phyloP scores from a whole-genome alignment of 2,797 vertebrate genomes.

The Cirrhinus molitorella region DNA sequence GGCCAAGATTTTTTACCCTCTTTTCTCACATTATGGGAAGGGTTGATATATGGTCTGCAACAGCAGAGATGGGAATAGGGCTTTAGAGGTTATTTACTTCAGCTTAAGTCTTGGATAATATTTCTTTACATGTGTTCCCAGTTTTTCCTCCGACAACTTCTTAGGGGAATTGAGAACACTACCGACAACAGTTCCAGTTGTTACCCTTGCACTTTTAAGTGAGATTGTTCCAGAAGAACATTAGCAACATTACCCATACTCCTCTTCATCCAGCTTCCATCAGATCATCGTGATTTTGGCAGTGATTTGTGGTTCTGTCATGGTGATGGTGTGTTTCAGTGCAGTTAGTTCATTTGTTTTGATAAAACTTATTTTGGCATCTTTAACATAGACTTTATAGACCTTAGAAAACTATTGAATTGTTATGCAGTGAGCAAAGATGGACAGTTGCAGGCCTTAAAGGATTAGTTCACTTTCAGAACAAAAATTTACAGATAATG shows the following conservation, averaged over 20 bases:
- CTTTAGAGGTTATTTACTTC: conserved; percentile 70
- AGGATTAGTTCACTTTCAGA: too few species aligned
- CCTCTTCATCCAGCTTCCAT: neutral
- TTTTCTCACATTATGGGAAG: conserved; percentile 56
- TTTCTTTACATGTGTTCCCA: conserved; percentile 66
- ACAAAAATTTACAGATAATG: too few species aligned
- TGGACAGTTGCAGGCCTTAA: too few species aligned
- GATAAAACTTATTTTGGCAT: neutral
- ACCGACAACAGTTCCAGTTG: conserved; percentile 20
- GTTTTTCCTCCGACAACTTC: neutral
- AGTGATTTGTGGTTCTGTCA: conserved; percentile 66
- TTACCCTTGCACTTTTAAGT: conserved; percentile 25
- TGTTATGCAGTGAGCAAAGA: too few species aligned
- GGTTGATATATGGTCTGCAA: conserved; percentile 70
- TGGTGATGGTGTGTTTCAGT: conserved; percentile 71
- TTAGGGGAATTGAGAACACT: conserved; percentile 24
- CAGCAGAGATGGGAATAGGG: conserved; percentile 69
- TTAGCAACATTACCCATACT: conserved; percentile 1
- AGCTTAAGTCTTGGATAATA: conserved; percentile 46
- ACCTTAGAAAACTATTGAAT: too few species aligned
- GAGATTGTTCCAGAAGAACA: conserved; percentile 1
- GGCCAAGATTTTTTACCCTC: conserved; percentile 65
- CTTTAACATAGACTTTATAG: neutral
- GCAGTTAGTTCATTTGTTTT: too few species aligned
- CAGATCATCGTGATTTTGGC: neutral